phyloP scores from a whole-genome alignment of 2,113 vertebrate species.

The Brachionichthys hirsutus region DNA sequence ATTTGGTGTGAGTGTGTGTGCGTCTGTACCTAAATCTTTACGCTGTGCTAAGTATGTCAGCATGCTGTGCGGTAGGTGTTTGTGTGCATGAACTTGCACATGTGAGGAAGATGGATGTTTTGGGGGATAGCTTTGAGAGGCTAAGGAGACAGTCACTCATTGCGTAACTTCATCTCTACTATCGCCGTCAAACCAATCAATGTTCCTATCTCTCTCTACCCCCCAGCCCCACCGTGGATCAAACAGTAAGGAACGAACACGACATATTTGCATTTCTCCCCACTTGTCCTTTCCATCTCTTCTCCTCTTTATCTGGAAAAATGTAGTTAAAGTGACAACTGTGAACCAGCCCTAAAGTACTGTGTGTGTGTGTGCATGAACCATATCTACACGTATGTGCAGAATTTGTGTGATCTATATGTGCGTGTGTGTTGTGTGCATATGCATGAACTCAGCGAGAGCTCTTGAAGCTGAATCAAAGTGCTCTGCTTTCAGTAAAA shows the following conservation, averaged over 20 bases:
- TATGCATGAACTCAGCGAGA: constrained; percentile 43
- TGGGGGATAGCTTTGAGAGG: constrained; percentile 56
- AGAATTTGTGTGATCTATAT: constrained; percentile 53
- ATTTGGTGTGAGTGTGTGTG: constrained; percentile 21
- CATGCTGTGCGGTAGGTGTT: constrained; percentile 38
- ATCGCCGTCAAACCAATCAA: constrained; percentile 63
- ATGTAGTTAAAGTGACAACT: constrained; percentile 46
- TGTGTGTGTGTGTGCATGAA: constrained; percentile 14
- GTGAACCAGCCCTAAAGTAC: constrained; percentile 41
- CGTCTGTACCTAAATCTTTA: constrained; percentile 1
- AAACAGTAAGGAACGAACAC: constrained; percentile 25
- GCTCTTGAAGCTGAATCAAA: constrained; percentile 78
- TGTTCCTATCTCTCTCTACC: constrained; percentile 38
- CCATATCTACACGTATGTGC: constrained; percentile 29
- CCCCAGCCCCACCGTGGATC: constrained; percentile 32
- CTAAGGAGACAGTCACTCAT: constrained; percentile 60
- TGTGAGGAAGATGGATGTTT: constrained; percentile 51
- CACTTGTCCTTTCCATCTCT: constrained; percentile 53
- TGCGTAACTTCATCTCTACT: constrained; percentile 58
- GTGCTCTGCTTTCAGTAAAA: constrained; percentile 81
- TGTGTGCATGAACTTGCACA: constrained; percentile 33
- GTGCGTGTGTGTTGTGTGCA: constrained; percentile 35
- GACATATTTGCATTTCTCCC: constrained; percentile 40
- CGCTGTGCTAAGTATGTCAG: constrained; percentile 7
- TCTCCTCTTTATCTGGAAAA: constrained; percentile 63